Conservation (phyloP, 2,888 invertebrate species). For the Tetropium fuscum region DNA sequence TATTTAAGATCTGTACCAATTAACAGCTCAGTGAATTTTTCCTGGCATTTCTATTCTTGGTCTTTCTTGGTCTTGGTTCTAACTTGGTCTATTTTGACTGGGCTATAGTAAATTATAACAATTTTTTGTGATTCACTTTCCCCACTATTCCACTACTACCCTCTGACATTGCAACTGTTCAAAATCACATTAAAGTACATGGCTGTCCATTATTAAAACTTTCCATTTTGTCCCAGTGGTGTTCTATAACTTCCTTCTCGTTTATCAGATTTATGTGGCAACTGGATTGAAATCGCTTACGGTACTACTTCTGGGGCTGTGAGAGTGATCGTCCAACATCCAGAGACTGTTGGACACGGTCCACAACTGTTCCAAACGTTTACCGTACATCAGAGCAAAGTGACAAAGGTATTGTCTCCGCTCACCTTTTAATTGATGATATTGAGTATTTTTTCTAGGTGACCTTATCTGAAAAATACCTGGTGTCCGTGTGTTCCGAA, state of each 20-base stretch:
- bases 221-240: no score
- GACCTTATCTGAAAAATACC: conserved; percentile 93
- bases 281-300: conserved; percentile 99
- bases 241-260: no score
- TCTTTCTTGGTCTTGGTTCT: no score
- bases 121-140: conserved; percentile 22
- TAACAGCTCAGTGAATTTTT: no score
- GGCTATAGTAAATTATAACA: no score
- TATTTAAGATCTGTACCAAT: no score
- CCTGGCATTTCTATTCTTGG: no score
- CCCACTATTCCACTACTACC: conserved; percentile 21
- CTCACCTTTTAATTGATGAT: no score
- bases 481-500: conserved; percentile 96
- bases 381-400: conserved; percentile 96
- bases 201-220: no score
- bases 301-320: conserved; percentile 97
- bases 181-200: conserved; percentile 14
- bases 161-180: conserved; percentile 14
- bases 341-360: conserved; percentile 98
- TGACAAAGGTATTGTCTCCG: conserved; percentile 96
- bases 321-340: conserved; percentile 97
- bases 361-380: conserved; percentile 99
- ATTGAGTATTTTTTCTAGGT: conserved; percentile 74
- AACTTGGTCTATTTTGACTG: no score
- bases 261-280: conserved; percentile 90